These are phyloP conservation scores for Stenchaetothrips biformis DNA, from an alignment of 2,888 invertebrate species.

Conservation along the genomic window DNA sequence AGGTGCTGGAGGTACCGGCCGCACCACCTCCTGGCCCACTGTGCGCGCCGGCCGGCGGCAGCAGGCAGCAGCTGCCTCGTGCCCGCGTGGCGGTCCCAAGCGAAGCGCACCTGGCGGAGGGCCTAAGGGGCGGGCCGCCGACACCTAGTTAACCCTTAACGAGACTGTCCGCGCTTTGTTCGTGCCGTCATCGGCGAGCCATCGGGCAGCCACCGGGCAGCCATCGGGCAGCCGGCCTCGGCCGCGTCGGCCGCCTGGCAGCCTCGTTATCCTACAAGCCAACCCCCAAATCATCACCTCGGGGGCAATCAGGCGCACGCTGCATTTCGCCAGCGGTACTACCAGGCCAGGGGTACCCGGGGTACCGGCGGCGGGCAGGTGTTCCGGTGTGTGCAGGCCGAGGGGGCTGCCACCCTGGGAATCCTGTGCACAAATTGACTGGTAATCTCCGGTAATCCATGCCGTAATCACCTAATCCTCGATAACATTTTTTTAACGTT, in stretches of 20 bases:
- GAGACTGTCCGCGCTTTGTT: constrained; percentile 18
- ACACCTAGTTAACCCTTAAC: constrained; percentile 24
- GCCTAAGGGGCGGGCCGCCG: not conserved
- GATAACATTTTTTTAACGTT: too few relatives aligned
- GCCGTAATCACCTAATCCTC: too few relatives aligned
- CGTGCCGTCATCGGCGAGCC: not conserved
- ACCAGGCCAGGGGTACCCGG: too few relatives aligned
- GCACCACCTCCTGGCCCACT: not conserved
- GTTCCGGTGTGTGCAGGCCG: too few relatives aligned
- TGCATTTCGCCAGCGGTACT: constrained; percentile 1
- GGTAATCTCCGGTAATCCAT: too few relatives aligned
- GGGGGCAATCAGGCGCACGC: not conserved
- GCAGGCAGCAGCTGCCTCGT: not conserved
- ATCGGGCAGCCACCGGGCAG: too few relatives aligned
- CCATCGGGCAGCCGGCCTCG: too few relatives aligned
- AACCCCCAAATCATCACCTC: constrained; percentile 18
- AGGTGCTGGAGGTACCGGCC: too few relatives aligned
- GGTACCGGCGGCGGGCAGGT: too few relatives aligned
- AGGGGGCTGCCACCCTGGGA: too few relatives aligned
- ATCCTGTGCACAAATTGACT: too few relatives aligned
- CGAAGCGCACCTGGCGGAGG: not conserved
- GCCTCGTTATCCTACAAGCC: not conserved
- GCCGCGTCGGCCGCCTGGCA: too few relatives aligned
- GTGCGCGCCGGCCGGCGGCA: not conserved
- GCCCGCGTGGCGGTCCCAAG: not conserved